Evolutionary conservation across 2,888 invertebrate genomes (phyloP), one percentile per base, ranked within the genome.

Genomic region (Boloria selene): DNA sequence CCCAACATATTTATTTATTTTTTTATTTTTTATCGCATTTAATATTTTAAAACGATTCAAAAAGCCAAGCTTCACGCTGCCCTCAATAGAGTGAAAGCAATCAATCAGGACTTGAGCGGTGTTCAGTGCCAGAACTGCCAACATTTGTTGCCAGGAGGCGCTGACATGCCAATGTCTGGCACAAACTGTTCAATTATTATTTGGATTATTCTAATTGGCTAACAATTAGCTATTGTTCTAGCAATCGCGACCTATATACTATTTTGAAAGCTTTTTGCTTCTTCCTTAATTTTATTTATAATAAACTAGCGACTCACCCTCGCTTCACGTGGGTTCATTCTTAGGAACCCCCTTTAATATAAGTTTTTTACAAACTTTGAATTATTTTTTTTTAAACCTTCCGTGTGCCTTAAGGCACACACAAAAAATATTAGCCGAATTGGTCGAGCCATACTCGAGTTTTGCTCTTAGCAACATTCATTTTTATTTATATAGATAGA

Each of bases 41-140:
- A 16, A 49, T 16, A 49, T 10, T 49, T 18, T 52, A 45, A 17
- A 53, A 56, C 44, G 51, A 38, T 51, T 56, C 61, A 26, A 61
- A 45, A 61, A 18, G 14, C 47, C 3, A 38, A 59, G 45, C 38
- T 50, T 44, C 55, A 17, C 61, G 16, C 53, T 51, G 49, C 17
- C 56, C 52, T 45, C 58, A 58, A 58, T 44, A 53, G 44, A 65
- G 38, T 45, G 65, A 65, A 65, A 59, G 65, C 61, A 53, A 68
- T 68, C 68, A 58, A 65, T 68, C 61, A 65, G 58, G 44, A 31
- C 61, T 68, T 58, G 64, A 65, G 61, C 47, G 58, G 47, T 13
- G 51, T 14, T 38, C 26, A 26, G 56, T 58, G 68, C 68, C 68
- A 68, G 61, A 44, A 61, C 22, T 45, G 63, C 63, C 56, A 58